Evolutionary conservation across 2,113 vertebrate genomes (phyloP).

Genomic region (Plectropomus leopardus): DNA sequence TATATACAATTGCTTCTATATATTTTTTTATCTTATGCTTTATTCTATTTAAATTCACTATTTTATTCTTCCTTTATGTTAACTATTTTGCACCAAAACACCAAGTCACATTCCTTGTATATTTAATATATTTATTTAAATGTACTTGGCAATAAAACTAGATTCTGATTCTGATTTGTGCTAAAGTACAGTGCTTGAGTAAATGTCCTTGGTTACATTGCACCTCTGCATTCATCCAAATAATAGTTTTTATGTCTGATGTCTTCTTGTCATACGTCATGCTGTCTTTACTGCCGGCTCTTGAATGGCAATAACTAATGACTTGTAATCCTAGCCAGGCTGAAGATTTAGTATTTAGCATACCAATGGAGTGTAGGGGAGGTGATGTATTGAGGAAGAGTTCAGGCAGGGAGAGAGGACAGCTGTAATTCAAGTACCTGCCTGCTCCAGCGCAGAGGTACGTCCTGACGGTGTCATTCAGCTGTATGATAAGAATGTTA

Average conservation of each 20-base stretch:
- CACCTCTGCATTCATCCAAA: background rate
- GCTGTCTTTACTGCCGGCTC: background rate
- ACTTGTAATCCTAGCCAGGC: background rate
- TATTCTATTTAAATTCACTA: no score
- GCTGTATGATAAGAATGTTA: constrained; percentile 61
- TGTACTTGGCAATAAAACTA: no score
- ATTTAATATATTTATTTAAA: no score
- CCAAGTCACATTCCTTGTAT: no score
- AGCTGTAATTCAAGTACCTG: constrained; percentile 45
- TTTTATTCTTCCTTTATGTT: no score
- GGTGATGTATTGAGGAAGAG: background rate
- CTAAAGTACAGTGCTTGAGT: no score
- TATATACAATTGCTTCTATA: no score
- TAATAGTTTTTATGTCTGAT: background rate
- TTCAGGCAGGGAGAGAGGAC: background rate
- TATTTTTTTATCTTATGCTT: no score
- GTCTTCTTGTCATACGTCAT: background rate
- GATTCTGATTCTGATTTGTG: no score
- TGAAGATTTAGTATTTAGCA: background rate
- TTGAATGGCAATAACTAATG: background rate
- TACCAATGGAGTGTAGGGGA: background rate
- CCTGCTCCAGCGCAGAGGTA: constrained; percentile 6
- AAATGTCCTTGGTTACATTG: no score
- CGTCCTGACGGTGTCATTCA: background rate
- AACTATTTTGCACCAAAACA: no score